phyloP scores from a whole-genome alignment of 2,797 vertebrate genomes.

The Vipera ursinii region DNA sequence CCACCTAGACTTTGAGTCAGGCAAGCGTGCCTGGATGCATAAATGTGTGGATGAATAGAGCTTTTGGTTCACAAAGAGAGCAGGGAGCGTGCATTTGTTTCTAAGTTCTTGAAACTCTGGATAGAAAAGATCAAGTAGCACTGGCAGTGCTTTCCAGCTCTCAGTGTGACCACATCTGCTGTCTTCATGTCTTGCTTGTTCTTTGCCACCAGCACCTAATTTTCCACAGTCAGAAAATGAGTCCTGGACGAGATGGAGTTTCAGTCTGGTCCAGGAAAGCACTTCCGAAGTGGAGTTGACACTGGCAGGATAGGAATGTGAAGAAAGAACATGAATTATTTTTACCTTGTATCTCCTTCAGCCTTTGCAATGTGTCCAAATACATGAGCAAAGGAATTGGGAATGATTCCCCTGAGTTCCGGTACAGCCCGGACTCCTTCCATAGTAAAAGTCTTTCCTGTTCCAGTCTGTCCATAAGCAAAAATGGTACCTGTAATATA shows the following conservation, averaged over 20 bases:
- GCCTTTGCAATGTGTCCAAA: conserved; percentile 99
- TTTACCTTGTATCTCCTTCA: conserved; percentile 93
- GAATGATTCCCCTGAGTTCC: conserved; percentile 96
- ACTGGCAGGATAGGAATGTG: neutral
- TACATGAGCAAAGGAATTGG: conserved; percentile 98
- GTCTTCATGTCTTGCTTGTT: neutral
- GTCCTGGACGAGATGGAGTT: neutral
- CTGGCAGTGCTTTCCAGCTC: neutral
- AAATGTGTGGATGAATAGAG: neutral
- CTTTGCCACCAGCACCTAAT: neutral
- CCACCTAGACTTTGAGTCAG: neutral
- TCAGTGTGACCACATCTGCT: neutral
- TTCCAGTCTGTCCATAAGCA: conserved; percentile 98
- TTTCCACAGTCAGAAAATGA: neutral
- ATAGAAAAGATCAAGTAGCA: neutral
- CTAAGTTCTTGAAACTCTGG: neutral
- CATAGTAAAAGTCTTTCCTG: conserved; percentile 99
- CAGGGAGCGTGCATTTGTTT: neutral
- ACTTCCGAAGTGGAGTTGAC: neutral
- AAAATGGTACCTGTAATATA: conserved; percentile 90
- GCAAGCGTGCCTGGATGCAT: neutral
- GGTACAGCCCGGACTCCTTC: conserved; percentile 95
- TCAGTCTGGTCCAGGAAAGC: neutral
- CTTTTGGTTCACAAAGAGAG: neutral
- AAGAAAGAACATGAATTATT: conserved; percentile 29